These are phyloP conservation scores for Montipora cactus DNA, from an alignment of 64 coral and sea anemone species.

Conservation along the genomic window DNA sequence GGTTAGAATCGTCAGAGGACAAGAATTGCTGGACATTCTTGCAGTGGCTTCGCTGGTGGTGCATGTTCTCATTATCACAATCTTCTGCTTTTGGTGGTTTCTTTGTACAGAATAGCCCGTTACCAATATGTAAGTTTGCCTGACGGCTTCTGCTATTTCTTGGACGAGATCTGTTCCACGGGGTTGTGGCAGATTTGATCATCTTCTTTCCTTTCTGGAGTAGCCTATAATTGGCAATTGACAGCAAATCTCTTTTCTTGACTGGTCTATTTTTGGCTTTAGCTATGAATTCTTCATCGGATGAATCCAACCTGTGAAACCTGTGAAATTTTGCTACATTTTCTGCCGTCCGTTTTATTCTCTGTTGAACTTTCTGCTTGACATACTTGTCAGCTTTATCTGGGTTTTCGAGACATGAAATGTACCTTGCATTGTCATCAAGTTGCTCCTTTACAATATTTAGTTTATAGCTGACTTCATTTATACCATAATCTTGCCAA, in stretches of 20 bases:
- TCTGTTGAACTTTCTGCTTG: constrained; percentile 41
- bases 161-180: constrained; percentile 60
- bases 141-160: constrained; percentile 68
- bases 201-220: constrained; percentile 1
- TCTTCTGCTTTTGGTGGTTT: constrained; percentile 65
- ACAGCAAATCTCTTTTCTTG: constrained; percentile 47
- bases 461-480: constrained; percentile 39
- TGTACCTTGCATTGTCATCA: constrained; percentile 46
- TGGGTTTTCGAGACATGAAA: constrained; percentile 44
- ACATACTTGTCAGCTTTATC: constrained; percentile 30
- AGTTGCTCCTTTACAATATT: constrained; percentile 55
- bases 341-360: constrained; percentile 10
- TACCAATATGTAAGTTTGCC: constrained; percentile 45
- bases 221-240: constrained; percentile 47
- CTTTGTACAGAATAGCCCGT: constrained; percentile 63
- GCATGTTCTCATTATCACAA: constrained; percentile 57
- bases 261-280: constrained; percentile 67
- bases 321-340: constrained; percentile 47
- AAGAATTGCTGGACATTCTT: constrained; percentile 43
- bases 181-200: constrained; percentile 52
- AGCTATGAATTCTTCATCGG: constrained; percentile 43
- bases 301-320: constrained; percentile 39
- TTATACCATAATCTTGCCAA: constrained; percentile 48
- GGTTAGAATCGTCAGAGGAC: background rate
- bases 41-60: constrained; percentile 28